Evolutionary conservation across 1,140 invertebrate genomes (phyloP), one percentile per base, ranked within the genome.

Genomic region (Fragariocoptes setiger): DNA sequence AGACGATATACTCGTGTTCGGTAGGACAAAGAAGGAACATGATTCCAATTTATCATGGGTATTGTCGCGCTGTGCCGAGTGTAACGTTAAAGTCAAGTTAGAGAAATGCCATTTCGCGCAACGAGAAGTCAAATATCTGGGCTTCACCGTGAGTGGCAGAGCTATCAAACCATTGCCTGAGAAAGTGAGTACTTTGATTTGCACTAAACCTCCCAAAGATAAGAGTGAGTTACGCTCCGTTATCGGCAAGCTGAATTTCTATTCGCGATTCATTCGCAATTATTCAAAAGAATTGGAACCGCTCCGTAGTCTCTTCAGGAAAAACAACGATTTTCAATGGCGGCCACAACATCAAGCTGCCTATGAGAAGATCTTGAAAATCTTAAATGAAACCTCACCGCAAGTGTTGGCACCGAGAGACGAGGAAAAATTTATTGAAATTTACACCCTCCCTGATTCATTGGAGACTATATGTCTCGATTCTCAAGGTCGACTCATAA

Each of bases 1-100:
- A 51, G 17, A 37, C 43, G 8, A 41, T 52, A n/a, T 42, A 4
- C 19, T 50, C 3, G 19, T 51, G 19, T 48, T 44, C 15, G 38
- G 35, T 2, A 41, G 39, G 16, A 46, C 42, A 17, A 39, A 48
- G 19, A 21, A 47, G 1, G 47, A 49, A 17, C 46, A 49, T 19
- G 18, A 40, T 1, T 18, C 37, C 4, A 20, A 19, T 5, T 3
- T 48, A 2, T 12, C 25, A 5, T n/a, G 18, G 2, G 18, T 43
- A 2, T n/a, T 43, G 2, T 2, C 14, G 2, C 15, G 13, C 13
- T 20, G n/a, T 15, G 5, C 4, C 2, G 2, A 5, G 13, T 19
- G 25, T 14, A 20, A 20, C 2, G 40, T 43, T 14, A 38, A 38
- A 38, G n/a, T 41, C 8, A 43, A 41, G 18, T 3, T 14, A 16